Conservation (phyloP, 2,113 vertebrate genomes). For the Opisthocomus hoazin region DNA sequence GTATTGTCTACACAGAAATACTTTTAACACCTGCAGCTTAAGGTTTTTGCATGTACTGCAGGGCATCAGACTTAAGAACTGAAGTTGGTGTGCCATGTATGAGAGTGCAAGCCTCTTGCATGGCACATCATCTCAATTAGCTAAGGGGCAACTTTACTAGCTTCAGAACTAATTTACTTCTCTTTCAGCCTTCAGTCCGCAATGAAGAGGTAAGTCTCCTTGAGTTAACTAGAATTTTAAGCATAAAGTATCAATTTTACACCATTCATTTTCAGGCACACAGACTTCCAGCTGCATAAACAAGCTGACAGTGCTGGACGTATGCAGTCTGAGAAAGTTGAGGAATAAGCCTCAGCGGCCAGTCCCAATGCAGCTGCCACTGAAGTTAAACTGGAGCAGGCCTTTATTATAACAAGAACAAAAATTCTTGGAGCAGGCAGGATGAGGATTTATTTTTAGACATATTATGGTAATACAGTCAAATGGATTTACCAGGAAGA, state of each 20-base stretch:
- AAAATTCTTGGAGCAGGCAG: not conserved
- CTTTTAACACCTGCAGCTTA: not conserved
- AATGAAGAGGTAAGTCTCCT: not conserved
- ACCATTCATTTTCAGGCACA: not conserved
- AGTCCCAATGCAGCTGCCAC: conserved; percentile 7
- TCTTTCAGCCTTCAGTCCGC: not conserved
- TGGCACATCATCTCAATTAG: not conserved
- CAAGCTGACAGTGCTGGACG: conserved; percentile 12
- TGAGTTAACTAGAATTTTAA: not conserved
- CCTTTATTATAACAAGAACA: not conserved
- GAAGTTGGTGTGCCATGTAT: not conserved
- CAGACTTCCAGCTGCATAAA: conserved; percentile 49
- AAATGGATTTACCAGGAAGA: conserved; percentile 20
- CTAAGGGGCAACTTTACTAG: not conserved
- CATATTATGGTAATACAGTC: not conserved
- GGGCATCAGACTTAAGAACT: not conserved
- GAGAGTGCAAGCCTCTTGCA: not conserved
- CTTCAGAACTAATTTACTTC: not conserved
- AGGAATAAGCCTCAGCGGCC: not conserved
- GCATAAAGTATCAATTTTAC: conserved; percentile 17
- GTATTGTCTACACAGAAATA: not conserved
- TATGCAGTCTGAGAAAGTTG: conserved; percentile 15
- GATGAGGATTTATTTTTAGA: conserved; percentile 33
- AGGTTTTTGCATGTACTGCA: not conserved
- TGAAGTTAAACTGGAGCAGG: not conserved